Conservation (phyloP, 2,797 vertebrate genomes). For the Poecilia picta region DNA sequence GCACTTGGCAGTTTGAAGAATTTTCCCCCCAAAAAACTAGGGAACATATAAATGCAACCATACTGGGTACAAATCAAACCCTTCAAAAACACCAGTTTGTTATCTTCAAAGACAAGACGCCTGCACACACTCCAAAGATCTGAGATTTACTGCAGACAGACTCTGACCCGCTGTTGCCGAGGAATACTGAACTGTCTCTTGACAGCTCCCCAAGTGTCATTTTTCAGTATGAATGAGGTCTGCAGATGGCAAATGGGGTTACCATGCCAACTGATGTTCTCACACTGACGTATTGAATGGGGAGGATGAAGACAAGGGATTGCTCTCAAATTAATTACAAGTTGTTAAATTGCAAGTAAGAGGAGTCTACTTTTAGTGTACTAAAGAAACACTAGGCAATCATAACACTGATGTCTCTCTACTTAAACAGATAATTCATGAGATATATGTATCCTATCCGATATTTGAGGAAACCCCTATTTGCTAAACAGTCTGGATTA, state of each 20-base stretch:
- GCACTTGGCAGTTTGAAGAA: neutral
- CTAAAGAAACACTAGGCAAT: slow-evolving; percentile 14
- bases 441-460: neutral
- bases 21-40: slow-evolving; percentile 1
- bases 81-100: slow-evolving; percentile 35
- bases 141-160: slow-evolving; percentile 40
- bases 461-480: neutral
- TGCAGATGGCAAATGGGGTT: slow-evolving; percentile 74
- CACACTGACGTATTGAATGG: slow-evolving; percentile 49
- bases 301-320: slow-evolving; percentile 44
- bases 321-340: slow-evolving; percentile 44
- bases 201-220: slow-evolving; percentile 69
- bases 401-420: slow-evolving; percentile 2
- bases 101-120: slow-evolving; percentile 29
- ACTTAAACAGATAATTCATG: slow-evolving; percentile 10
- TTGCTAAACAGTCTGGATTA: neutral
- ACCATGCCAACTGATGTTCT: slow-evolving; percentile 72
- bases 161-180: slow-evolving; percentile 44
- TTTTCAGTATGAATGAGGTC: slow-evolving; percentile 69
- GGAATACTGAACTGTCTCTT: slow-evolving; percentile 68
- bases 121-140: slow-evolving; percentile 15
- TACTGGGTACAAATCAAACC: slow-evolving; percentile 13
- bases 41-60: slow-evolving; percentile 18
- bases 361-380: slow-evolving; percentile 25
- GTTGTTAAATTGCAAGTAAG: slow-evolving; percentile 40